Evolutionary conservation across 2,797 vertebrate species (phyloP).

Genomic region (Synaphobranchus kaupii): DNA sequence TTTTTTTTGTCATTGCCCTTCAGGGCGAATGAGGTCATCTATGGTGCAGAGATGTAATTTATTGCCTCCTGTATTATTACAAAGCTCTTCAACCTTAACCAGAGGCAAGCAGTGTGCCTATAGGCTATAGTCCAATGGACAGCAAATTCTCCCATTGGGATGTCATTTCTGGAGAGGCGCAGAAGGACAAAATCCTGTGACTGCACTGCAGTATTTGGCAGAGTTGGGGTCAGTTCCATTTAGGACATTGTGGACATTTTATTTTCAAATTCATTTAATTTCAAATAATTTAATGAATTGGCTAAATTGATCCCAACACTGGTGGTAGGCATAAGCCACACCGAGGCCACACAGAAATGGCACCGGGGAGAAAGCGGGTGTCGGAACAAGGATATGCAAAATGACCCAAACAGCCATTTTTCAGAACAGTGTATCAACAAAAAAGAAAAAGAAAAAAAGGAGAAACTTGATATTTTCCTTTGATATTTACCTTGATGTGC

Average conservation of each 20-base stretch:
- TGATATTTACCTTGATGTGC: background rate
- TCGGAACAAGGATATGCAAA: too few species aligned
- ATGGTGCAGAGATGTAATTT: background rate
- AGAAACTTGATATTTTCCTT: background rate
- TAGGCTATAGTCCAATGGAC: background rate
- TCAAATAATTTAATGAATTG: background rate
- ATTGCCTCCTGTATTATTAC: background rate
- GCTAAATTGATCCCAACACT: background rate
- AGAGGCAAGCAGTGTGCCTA: background rate
- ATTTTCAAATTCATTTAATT: background rate
- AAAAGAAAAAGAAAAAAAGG: background rate
- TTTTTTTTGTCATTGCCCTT: background rate
- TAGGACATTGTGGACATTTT: background rate
- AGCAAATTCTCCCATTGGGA: background rate
- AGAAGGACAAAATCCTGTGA: background rate
- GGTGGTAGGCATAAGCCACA: too few species aligned
- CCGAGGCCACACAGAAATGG: too few species aligned
- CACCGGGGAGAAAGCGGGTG: too few species aligned
- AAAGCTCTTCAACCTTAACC: background rate
- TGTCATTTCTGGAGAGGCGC: background rate
- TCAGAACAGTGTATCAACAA: too few species aligned
- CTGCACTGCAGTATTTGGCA: background rate
- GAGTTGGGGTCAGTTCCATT: background rate
- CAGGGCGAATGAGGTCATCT: background rate
- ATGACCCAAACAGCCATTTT: background rate